Conservation (phyloP, 2,797 vertebrate species). For the Ciconia nigra region DNA sequence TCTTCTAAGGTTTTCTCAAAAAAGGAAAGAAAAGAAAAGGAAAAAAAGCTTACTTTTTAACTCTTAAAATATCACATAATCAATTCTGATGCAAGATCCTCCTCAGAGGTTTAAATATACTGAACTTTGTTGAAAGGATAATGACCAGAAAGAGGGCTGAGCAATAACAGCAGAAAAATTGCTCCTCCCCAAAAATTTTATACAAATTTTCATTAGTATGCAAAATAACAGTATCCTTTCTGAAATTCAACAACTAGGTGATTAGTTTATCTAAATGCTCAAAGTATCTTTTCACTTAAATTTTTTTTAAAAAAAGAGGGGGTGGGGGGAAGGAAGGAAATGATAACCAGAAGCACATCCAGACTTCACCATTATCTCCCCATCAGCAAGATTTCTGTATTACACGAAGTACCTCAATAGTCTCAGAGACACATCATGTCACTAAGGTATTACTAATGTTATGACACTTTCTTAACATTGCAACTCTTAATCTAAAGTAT, state of each 20-base stretch:
- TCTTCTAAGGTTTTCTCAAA: neutral
- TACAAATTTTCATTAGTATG: neutral
- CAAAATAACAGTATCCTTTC: neutral
- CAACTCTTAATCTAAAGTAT: neutral
- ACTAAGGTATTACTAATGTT: neutral
- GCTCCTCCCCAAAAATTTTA: fast-evolving
- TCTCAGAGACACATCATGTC: neutral
- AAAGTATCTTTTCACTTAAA: neutral
- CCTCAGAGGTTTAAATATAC: neutral
- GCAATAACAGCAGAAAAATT: neutral
- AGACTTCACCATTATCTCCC: neutral
- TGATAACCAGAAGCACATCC: neutral
- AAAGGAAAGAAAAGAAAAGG: fast-evolving
- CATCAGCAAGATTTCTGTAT: neutral
- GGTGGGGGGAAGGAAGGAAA: no score
- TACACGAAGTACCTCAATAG: neutral
- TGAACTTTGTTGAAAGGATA: neutral
- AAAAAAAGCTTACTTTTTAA: neutral
- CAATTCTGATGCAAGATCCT: neutral
- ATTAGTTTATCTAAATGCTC: neutral
- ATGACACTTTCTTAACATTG: neutral
- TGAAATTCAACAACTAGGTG: neutral
- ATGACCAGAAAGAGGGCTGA: neutral
- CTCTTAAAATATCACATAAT: neutral
- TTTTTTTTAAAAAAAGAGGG: neutral